phyloP scores from a whole-genome alignment of 2,797 vertebrate species.

The Chaunax sp. region DNA sequence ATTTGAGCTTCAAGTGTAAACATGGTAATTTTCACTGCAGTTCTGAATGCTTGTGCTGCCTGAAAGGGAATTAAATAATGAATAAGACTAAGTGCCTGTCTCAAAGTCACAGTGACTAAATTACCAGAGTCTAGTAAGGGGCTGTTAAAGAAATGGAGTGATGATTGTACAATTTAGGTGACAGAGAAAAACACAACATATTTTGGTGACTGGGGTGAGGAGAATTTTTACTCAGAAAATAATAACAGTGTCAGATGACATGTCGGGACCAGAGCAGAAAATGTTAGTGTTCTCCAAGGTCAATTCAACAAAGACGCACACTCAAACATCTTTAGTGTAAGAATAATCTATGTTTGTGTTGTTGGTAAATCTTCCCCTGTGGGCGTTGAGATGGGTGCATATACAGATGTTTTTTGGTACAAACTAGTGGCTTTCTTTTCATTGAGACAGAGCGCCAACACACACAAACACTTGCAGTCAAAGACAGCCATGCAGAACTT shows the following conservation, averaged over 20 bases:
- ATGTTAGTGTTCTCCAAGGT: constrained; percentile 5
- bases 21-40: constrained; percentile 61
- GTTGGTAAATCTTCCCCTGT: neutral
- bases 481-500: constrained; percentile 21
- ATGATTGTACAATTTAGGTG: constrained; percentile 55
- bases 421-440: constrained; percentile 16
- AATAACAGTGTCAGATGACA: constrained; percentile 6
- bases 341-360: constrained; percentile 1
- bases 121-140: constrained; percentile 49
- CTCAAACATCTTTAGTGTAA: neutral
- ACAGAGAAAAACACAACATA: constrained; percentile 44
- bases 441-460: neutral
- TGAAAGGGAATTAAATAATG: constrained; percentile 56
- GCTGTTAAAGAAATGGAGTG: constrained; percentile 50
- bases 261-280: neutral
- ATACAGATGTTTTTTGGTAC: too few species aligned
- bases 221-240: constrained; percentile 11
- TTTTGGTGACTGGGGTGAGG: constrained; percentile 28
- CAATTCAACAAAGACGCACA: neutral
- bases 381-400: too few species aligned
- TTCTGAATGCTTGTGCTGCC: constrained; percentile 54
- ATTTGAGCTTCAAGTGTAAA: constrained; percentile 64
- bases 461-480: neutral
- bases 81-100: constrained; percentile 54
- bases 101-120: constrained; percentile 32